Base-by-base conservation (phyloP, 2,113 vertebrate genomes). In the Poicephalus meyeri region DNA sequence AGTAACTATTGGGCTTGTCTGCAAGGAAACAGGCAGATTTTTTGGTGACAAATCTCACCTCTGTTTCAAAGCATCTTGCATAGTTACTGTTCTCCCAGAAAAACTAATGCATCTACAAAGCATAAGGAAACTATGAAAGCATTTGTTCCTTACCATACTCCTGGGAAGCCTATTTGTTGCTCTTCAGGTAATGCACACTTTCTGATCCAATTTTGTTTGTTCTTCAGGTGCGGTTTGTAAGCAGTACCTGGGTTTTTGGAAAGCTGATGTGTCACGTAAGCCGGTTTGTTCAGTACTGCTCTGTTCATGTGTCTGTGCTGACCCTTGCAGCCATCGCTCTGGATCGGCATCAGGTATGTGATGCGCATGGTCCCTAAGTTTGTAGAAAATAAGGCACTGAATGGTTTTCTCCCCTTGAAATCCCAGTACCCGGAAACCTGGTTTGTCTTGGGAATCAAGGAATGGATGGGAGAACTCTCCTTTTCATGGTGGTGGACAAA, bases 221-320 rank as follows among this genome's bases (percentile, higher is more conserved):
- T 31, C 56, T 86, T 17, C 93, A 98, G 98, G 98, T 98, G 61
- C 94, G 97, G 42, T 98, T 98, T 73, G 97, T 98, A 19, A 98
- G 98, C 96, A 98, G 98, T 52, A 98, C 98, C 9, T 98, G 98
- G 98, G 88, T 98, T 20, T 98, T 98, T 87, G 98, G 98, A 3
- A 98, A 98, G 93, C 88, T 92, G 55, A 98, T 98, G 98, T 98
- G 98, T 20, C 98, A 99, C n/a, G 31, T 98, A 25, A 98, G 98
- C 90, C 95, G 98, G 1, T 99, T 98, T 92, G 98, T 98, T 3
- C 98, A 98, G 88, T 98, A 98, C 91, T 98, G 98, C 73, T 99
- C 98, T 3, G 98, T 98, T 19, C 98, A 98, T 0, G 98, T 98
- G 37, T 98, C 98, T 11, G 98, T 98, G 35, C 97, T 98, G 64